Evolutionary conservation across 2,113 vertebrate species (phyloP).

Genomic region (Spea bombifrons): DNA sequence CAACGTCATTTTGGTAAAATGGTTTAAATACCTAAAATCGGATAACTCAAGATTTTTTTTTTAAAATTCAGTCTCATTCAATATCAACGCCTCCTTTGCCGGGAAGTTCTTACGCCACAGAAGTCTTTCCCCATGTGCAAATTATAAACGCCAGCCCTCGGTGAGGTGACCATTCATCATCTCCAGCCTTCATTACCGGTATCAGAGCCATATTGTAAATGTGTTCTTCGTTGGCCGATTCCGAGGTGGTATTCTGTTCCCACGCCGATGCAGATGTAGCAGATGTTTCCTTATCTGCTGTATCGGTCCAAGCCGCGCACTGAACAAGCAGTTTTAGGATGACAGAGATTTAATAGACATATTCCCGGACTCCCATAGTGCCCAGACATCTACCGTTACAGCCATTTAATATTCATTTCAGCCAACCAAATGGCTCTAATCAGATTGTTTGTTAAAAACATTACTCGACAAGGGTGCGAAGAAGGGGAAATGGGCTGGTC

Average conservation of each 20-base stretch:
- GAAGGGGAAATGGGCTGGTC: no score
- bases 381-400: not conserved
- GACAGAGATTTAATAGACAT: not conserved
- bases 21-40: no score
- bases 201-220: not conserved
- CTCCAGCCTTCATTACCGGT: not conserved
- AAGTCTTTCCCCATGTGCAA: not conserved
- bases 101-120: not conserved
- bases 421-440: no score
- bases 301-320: not conserved
- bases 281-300: not conserved
- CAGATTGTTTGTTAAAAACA: no score
- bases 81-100: no score
- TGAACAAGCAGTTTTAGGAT: not conserved
- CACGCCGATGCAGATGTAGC: not conserved
- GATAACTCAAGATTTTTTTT: no score
- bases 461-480: no score
- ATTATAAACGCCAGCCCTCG: not conserved
- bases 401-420: no score
- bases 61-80: no score
- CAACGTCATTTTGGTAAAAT: no score
- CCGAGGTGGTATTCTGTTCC: not conserved
- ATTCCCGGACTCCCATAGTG: not conserved
- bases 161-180: not conserved
- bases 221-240: not conserved